phyloP scores from a whole-genome alignment of 2,888 invertebrate genomes.

The Orthosia cruda region DNA sequence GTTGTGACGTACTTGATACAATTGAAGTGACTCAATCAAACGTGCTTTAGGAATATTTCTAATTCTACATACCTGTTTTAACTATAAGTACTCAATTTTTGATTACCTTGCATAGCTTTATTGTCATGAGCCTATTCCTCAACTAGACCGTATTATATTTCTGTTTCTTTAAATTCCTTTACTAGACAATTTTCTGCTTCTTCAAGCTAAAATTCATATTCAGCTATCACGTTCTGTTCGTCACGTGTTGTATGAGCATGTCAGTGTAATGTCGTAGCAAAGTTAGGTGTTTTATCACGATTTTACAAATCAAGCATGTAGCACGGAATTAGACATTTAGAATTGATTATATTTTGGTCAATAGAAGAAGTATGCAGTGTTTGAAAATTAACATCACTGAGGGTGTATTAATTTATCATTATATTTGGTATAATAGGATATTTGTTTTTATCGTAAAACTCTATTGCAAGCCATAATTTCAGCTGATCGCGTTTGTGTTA shows the following conservation, averaged over 20 bases:
- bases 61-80: slow-evolving; percentile 4
- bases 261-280: slow-evolving; percentile 6
- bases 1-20: slow-evolving; percentile 24
- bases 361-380: neutral
- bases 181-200: neutral
- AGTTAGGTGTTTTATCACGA: slow-evolving; percentile 28
- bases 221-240: slow-evolving; percentile 21
- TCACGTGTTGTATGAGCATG: slow-evolving; percentile 32
- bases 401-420: neutral
- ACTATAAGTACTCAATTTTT: neutral
- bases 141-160: slow-evolving; percentile 8
- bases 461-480: neutral
- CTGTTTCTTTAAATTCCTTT: neutral
- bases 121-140: neutral
- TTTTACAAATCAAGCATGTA: slow-evolving; percentile 39
- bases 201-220: slow-evolving; percentile 9
- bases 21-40: slow-evolving; percentile 29
- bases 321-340: slow-evolving; percentile 25
- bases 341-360: slow-evolving; percentile 10
- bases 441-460: too few species aligned
- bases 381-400: neutral
- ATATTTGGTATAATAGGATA: too few species aligned
- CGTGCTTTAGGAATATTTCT: slow-evolving; percentile 18
- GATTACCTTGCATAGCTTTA: neutral
- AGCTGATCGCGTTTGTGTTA: neutral